Evolutionary conservation across 2,113 vertebrate genomes (phyloP), one percentile per base, ranked within the genome.

Genomic region (Ammodytes marinus): DNA sequence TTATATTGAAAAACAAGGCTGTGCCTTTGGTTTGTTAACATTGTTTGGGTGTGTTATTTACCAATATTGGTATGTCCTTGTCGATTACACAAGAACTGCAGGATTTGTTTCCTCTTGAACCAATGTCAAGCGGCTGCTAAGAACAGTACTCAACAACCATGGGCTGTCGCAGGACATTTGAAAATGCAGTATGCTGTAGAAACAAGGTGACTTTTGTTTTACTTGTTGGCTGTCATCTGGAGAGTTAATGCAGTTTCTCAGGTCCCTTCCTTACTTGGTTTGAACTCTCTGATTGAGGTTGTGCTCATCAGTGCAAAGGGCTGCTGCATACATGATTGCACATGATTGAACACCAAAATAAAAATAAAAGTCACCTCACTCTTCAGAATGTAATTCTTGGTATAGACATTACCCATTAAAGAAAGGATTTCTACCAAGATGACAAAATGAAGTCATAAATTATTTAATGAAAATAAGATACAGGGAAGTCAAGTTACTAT

Each of bases 301-400:
- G 40, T 19, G 54, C 67, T 78, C 37, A 68, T 85, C 77, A 80
- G 50, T 4, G 19, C 40, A 46, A 57, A 63, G 72, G 53, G 74
- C 52, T 14, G 17, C 42, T n/a, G 54, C 42, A 64, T 14, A 61
- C 57, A 6, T 75, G 49, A 52, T 50, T 82, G 47, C 58, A 14
- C 63, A 45, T 69, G 52, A 78, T 68, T 27, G 45, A 19, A 46
- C 19, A 54, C 19, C 19, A 46, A 46, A 61, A 74, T 4, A 43
- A 49, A 60, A 35, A 53, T 5, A 35, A 83, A 67, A 73, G 55
- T 54, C 19, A 2, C 10, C 19, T 55, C 50, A n/a, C 37, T 69
- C 39, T 45, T 40, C 46, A 47, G 42, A 72, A 50, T 60, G 69
- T 37, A 63, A 39, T 55, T 8, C 1, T 55, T 42, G 37, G 47